Evolutionary conservation across 2,888 invertebrate genomes (phyloP).

Genomic region (Gymnocheta viridis): DNA sequence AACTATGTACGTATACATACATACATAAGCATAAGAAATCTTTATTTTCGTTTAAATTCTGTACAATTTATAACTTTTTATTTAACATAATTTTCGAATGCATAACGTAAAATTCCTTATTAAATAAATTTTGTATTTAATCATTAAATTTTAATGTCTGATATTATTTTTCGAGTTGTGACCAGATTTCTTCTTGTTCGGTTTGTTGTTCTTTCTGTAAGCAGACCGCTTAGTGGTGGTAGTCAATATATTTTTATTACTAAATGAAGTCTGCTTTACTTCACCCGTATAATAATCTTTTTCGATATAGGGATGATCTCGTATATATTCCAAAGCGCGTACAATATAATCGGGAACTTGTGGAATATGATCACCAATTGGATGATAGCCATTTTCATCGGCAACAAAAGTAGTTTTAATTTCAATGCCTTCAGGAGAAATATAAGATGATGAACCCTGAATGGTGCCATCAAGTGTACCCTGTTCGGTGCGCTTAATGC

Average conservation of each 20-base stretch:
- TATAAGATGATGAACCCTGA: constrained; percentile 76
- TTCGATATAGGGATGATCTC: constrained; percentile 76
- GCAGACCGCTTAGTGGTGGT: constrained; percentile 10
- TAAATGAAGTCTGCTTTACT: constrained; percentile 70
- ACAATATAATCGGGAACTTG: constrained; percentile 77
- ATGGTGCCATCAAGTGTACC: constrained; percentile 75
- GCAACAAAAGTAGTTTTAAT: constrained; percentile 76
- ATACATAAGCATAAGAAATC: background rate
- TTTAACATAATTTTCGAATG: background rate
- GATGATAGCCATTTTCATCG: constrained; percentile 77
- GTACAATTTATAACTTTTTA: no score
- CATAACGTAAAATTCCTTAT: background rate
- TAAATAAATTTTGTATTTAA: constrained; percentile 3
- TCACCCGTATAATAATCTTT: constrained; percentile 76
- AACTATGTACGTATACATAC: background rate
- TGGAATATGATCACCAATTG: constrained; percentile 77
- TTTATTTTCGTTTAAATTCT: background rate
- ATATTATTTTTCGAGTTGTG: constrained; percentile 46
- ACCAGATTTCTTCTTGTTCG: constrained; percentile 2
- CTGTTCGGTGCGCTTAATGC: constrained; percentile 74
- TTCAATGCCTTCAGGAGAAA: constrained; percentile 76
- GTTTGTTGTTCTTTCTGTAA: constrained; percentile 11
- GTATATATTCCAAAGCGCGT: constrained; percentile 76
- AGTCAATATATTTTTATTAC: background rate
- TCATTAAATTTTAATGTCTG: no score